Conservation (phyloP, 2,888 invertebrate species). For the Morinoia aosen region DNA sequence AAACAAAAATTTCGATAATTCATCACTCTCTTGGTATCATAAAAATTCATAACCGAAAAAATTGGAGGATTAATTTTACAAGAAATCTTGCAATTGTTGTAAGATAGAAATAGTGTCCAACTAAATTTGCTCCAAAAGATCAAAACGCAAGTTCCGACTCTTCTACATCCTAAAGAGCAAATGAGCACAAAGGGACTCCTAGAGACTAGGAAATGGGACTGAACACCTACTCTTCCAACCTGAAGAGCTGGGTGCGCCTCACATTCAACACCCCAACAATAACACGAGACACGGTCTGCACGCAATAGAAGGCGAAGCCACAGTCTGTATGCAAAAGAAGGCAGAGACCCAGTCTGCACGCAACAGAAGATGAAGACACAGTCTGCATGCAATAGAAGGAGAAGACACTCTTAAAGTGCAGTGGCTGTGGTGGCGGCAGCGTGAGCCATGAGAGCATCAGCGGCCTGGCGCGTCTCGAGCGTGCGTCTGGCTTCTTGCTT, state of each 20-base stretch:
- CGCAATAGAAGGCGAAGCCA: neutral
- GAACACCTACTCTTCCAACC: neutral
- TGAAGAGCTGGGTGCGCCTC: neutral
- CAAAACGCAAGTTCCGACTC: neutral
- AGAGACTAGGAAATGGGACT: neutral
- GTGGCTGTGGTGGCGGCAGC: constrained; percentile 83
- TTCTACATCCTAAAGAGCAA: neutral
- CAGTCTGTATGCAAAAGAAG: neutral
- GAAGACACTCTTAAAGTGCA: constrained; percentile 56
- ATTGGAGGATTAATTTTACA: neutral
- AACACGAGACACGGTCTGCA: neutral
- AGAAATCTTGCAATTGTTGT: neutral
- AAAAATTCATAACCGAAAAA: neutral
- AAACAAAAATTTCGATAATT: neutral
- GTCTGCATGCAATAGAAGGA: neutral
- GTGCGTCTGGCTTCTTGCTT: constrained; percentile 85
- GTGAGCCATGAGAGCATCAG: constrained; percentile 89
- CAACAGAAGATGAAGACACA: neutral
- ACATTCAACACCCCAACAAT: neutral
- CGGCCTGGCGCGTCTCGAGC: constrained; percentile 91
- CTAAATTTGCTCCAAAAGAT: neutral
- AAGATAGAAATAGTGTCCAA: neutral
- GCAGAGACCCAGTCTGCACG: neutral
- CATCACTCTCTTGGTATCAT: neutral
- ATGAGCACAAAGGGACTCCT: neutral